These are phyloP conservation scores for Ypsolopha sequella DNA, from an alignment of 2,888 invertebrate genomes.

Conservation along the genomic window DNA sequence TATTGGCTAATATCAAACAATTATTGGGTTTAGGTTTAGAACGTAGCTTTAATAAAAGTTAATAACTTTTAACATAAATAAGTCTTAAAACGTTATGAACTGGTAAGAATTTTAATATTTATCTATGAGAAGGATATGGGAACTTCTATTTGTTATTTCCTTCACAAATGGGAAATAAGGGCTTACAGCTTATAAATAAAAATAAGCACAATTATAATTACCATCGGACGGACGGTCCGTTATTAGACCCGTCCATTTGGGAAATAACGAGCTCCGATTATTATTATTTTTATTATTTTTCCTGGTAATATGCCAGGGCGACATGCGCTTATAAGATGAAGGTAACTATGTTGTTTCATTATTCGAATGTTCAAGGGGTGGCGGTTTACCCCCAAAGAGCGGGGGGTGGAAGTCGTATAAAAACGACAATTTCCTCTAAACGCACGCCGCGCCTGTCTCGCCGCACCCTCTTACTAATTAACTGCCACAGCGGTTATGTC, in stretches of 20 bases:
- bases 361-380: constrained; percentile 44
- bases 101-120: too few relatives aligned
- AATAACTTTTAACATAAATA: too few relatives aligned
- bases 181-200: too few relatives aligned
- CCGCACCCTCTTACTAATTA: constrained; percentile 66
- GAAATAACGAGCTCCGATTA: background rate
- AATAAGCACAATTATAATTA: too few relatives aligned
- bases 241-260: background rate
- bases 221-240: too few relatives aligned
- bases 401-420: constrained; percentile 61
- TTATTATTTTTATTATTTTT: background rate
- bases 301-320: constrained; percentile 30
- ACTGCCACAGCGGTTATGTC: constrained; percentile 66
- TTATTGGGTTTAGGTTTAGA: too few relatives aligned
- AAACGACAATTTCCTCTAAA: constrained; percentile 69
- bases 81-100: too few relatives aligned
- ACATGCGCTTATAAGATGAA: constrained; percentile 60
- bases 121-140: too few relatives aligned
- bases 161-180: too few relatives aligned
- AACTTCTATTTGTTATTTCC: too few relatives aligned
- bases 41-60: too few relatives aligned
- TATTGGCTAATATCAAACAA: too few relatives aligned
- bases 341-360: constrained; percentile 62
- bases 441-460: constrained; percentile 58
- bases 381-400: background rate